Evolutionary conservation across 2,113 vertebrate genomes (phyloP).

Genomic region (Tetraodon nigroviridis): DNA sequence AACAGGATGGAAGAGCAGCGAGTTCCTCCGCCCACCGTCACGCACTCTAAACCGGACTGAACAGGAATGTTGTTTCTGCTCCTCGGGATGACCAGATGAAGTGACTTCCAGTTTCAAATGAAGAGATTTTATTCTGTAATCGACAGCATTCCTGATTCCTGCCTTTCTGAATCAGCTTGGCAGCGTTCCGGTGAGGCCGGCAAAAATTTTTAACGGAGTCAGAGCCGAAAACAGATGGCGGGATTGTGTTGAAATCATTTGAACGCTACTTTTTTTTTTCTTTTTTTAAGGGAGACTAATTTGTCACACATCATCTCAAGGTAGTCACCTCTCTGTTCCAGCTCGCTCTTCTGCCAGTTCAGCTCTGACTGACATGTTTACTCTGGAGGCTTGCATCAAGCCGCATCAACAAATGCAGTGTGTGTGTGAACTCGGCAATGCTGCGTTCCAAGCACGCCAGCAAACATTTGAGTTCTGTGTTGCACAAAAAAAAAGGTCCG

Average conservation of each 20-base stretch:
- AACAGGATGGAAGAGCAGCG: slow-evolving; percentile 95
- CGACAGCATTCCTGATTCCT: not conserved
- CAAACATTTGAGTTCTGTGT: slow-evolving; percentile 10
- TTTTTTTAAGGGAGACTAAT: not conserved
- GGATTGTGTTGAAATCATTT: not conserved
- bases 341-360: slow-evolving; percentile 9
- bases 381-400: slow-evolving; percentile 32
- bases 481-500: not conserved
- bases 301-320: no score
- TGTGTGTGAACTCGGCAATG: not conserved
- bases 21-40: slow-evolving; percentile 75
- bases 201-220: not conserved
- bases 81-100: slow-evolving; percentile 28
- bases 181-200: not conserved
- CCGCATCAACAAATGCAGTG: slow-evolving; percentile 4
- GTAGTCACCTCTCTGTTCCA: not conserved
- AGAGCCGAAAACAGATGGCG: not conserved
- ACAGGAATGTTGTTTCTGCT: not conserved
- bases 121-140: not conserved
- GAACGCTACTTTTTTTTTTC: not conserved
- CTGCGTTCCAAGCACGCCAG: not conserved
- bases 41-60: slow-evolving; percentile 73
- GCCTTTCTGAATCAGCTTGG: slow-evolving; percentile 15
- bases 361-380: slow-evolving; percentile 2
- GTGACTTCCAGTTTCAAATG: slow-evolving; percentile 6